Evolutionary conservation across 2,888 invertebrate genomes (phyloP).

Genomic region (Trachelus tabidus): DNA sequence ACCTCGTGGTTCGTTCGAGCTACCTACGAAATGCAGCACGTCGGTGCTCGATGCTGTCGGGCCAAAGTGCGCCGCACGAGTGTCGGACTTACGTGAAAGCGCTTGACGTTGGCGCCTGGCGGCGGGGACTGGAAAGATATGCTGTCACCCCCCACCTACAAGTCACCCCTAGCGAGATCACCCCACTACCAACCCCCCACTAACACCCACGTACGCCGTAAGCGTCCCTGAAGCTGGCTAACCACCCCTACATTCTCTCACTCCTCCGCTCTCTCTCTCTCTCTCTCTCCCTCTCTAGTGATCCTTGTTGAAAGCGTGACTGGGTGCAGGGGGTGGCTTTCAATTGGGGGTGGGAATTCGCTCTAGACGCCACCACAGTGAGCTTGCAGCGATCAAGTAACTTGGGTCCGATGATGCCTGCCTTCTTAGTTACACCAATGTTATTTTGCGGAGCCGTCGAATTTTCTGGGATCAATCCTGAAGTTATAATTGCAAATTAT

Average conservation of each 20-base stretch:
- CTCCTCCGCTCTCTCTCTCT: no score
- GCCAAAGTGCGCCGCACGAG: slow-evolving; percentile 61
- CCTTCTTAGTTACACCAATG: not conserved
- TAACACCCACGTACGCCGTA: slow-evolving; percentile 23
- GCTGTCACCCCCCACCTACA: not conserved
- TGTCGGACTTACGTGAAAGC: slow-evolving; percentile 56
- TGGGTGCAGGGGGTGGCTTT: not conserved
- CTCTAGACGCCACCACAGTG: slow-evolving; percentile 9
- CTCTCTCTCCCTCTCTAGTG: not conserved
- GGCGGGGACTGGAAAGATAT: slow-evolving; percentile 34
- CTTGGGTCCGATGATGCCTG: not conserved
- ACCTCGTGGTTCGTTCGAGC: slow-evolving; percentile 32
- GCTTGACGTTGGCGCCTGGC: slow-evolving; percentile 51
- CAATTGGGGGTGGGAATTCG: slow-evolving; percentile 16
- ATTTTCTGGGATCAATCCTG: not conserved
- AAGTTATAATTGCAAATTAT: not conserved
- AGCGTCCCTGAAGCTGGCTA: slow-evolving; percentile 9
- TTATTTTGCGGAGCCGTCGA: not conserved
- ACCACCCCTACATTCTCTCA: not conserved
- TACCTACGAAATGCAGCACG: slow-evolving; percentile 40
- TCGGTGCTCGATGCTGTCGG: slow-evolving; percentile 53
- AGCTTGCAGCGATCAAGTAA: slow-evolving; percentile 30
- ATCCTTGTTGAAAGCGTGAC: not conserved
- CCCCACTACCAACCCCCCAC: slow-evolving; percentile 1
- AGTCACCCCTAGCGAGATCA: slow-evolving; percentile 6